Evolutionary conservation across 2,113 vertebrate genomes (phyloP).

Genomic region (Speoplatyrhinus poulsoni): DNA sequence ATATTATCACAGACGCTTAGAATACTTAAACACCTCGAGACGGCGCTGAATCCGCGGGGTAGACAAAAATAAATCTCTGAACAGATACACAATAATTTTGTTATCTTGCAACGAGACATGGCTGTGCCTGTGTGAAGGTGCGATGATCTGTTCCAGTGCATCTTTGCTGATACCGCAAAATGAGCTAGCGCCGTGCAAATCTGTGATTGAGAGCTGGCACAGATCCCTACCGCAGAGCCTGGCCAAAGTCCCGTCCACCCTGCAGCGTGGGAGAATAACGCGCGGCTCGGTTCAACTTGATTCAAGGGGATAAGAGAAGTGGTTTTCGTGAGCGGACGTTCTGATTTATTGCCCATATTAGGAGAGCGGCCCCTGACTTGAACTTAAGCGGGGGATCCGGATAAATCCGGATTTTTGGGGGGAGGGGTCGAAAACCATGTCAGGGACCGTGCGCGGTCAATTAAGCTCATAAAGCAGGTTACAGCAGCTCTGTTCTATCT

Average conservation of each 20-base stretch:
- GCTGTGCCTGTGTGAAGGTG: background rate
- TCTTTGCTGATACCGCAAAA: background rate
- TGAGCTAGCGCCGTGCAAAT: background rate
- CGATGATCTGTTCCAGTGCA: background rate
- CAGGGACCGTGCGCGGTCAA: slow-evolving; percentile 51
- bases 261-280: slow-evolving; percentile 29
- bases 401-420: slow-evolving; percentile 52
- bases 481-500: slow-evolving; percentile 27
- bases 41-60: too few relatives aligned
- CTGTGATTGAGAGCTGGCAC: background rate
- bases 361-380: slow-evolving; percentile 49
- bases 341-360: slow-evolving; percentile 67
- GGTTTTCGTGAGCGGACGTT: slow-evolving; percentile 42
- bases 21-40: too few relatives aligned
- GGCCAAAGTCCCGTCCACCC: slow-evolving; percentile 8
- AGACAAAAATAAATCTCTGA: too few relatives aligned
- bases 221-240: slow-evolving; percentile 3
- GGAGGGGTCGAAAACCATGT: slow-evolving; percentile 37
- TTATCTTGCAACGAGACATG: too few relatives aligned
- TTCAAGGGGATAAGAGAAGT: slow-evolving; percentile 36
- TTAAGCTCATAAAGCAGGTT: slow-evolving; percentile 56
- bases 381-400: slow-evolving; percentile 48
- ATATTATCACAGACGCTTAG: background rate
- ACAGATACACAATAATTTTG: too few relatives aligned
- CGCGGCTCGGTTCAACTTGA: slow-evolving; percentile 21